Base-by-base conservation (phyloP, 2,888 invertebrate genomes). In the Micropterix aruncella region DNA sequence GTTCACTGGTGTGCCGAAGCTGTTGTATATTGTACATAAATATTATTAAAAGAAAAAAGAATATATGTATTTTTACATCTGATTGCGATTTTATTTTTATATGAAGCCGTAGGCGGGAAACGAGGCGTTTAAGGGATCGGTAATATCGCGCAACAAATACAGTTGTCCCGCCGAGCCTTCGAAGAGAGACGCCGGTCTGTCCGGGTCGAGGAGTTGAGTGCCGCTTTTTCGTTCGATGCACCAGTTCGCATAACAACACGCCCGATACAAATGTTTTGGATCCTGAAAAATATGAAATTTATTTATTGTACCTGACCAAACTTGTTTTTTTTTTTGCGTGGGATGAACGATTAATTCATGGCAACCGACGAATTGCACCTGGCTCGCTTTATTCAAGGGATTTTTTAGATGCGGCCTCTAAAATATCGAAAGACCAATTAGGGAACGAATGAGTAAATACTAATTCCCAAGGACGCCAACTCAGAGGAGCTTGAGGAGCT, bases 141-240 rank as follows among this genome's bases (percentile, higher is more conserved):
- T 65, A 42, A 90, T 60, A 55, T 91, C 89, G 37, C 75, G 61
- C 19, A 87, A 67, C 52, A 87, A 77, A 59, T 84, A 88, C 53
- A 88, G 70, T 1, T 83, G 77, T 14, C 91, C 91, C 38, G 84
- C 73, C 47, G 87, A 60, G 16, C 84, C 92, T 74, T 93, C 92
- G 59, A 83, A 92, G 41, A 93, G 63, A 0, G 91, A 92, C 42
- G 78, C 75, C 0, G 90, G 91, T 46, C 83, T 66, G 61, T 92
- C 91, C 1, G 92, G 85, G 18, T 69, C 70, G 55, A 80, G 77
- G 48, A 73, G 65, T 48, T 84, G 83, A 50, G 82, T 80, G 44
- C 80, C 75, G 44, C 66, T 65, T 0, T 77, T 78, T 59, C 83
- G 83, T 50, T 79, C 70, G 42, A 77, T 72, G 57, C 88, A 87